Evolutionary conservation across 37 sponge, comb jelly and placozoan genomes (phyloP).

Genomic region (Mnemiopsis leidyi): DNA sequence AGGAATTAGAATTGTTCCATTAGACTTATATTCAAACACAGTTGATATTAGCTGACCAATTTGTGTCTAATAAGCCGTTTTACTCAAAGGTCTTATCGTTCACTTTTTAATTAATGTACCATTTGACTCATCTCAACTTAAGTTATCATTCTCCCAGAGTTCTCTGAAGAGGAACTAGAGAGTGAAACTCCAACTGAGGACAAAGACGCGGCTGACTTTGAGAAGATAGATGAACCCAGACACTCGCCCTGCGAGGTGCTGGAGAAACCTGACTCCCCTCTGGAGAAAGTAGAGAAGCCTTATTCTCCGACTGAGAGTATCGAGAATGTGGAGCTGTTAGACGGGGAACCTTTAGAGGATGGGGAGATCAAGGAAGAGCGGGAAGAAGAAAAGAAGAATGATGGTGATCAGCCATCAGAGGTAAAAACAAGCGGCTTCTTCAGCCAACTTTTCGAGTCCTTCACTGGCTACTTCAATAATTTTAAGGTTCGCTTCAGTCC

Average conservation of each 20-base stretch:
- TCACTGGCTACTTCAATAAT: not conserved
- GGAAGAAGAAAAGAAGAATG: not conserved
- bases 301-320: conserved; percentile 4
- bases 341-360: not conserved
- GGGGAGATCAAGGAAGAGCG: not conserved
- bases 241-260: not conserved
- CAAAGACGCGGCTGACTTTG: not conserved
- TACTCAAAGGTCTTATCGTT: too few species aligned
- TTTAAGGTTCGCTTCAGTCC: not conserved
- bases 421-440: not conserved
- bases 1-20: not conserved
- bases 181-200: not conserved
- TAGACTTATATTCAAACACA: too few species aligned
- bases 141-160: not conserved
- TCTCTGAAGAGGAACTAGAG: not conserved
- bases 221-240: conserved; percentile 2
- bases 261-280: not conserved
- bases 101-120: too few species aligned
- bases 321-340: not conserved
- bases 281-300: not conserved
- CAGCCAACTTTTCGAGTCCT: not conserved
- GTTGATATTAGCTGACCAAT: too few species aligned
- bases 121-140: too few species aligned
- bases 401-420: too few species aligned
- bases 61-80: too few species aligned